phyloP scores from a whole-genome alignment of 2,888 invertebrate species.

The Drosophila vallismaia region DNA sequence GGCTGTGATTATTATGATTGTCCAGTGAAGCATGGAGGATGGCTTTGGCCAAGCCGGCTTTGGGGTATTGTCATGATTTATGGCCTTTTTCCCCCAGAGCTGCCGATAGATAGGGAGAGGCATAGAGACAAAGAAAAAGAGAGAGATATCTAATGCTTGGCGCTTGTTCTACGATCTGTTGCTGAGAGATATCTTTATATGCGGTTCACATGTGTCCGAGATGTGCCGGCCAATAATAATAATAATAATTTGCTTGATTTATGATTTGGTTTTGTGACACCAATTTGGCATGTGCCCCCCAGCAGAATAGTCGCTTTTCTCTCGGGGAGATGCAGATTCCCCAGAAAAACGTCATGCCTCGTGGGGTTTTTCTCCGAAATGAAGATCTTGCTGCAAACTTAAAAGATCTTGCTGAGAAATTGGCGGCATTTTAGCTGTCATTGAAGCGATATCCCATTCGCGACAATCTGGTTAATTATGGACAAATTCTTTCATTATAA shows the following conservation, averaged over 20 bases:
- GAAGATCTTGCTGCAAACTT: conserved; percentile 9
- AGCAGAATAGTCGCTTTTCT: conserved; percentile 10
- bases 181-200: conserved; percentile 52
- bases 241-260: conserved; percentile 77
- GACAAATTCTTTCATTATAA: conserved; percentile 48
- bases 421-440: conserved; percentile 32
- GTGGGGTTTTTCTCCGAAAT: background rate
- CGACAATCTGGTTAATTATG: conserved; percentile 47
- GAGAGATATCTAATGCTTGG: conserved; percentile 32
- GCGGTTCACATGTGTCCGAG: conserved; percentile 42
- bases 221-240: conserved; percentile 64
- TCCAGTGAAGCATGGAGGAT: conserved; percentile 78
- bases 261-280: conserved; percentile 75
- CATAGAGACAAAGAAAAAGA: conserved; percentile 37
- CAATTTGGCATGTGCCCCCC: conserved; percentile 64
- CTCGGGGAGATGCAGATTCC: conserved; percentile 39
- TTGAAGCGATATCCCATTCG: conserved; percentile 27
- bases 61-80: conserved; percentile 65
- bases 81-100: conserved; percentile 62
- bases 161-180: conserved; percentile 74
- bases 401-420: conserved; percentile 8
- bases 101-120: conserved; percentile 38
- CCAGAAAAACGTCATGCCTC: conserved; percentile 2
- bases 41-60: conserved; percentile 52
- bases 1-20: conserved; percentile 80